These are phyloP conservation scores for Tapirus terrestris DNA, from an alignment of 2,113 vertebrate species.

Conservation along the genomic window DNA sequence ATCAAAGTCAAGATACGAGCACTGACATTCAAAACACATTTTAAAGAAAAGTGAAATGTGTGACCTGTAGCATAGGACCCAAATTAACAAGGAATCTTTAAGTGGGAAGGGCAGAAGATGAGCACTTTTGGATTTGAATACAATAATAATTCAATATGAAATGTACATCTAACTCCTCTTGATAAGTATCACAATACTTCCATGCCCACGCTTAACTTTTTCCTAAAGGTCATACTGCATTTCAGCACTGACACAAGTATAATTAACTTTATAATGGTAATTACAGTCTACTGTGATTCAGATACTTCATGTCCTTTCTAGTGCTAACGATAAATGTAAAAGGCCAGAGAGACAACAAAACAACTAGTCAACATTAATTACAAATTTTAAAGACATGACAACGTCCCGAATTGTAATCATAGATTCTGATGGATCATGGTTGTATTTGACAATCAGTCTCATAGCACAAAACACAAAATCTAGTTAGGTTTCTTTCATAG, in stretches of 20 bases:
- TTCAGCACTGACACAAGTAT: not conserved
- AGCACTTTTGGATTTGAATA: not conserved
- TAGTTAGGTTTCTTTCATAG: not conserved
- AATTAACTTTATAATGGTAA: slow-evolving; percentile 39
- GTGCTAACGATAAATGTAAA: not conserved
- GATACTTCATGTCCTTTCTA: not conserved
- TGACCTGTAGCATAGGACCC: not conserved
- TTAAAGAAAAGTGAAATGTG: not conserved
- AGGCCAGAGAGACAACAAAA: not conserved
- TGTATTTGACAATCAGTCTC: not conserved
- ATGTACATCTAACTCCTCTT: not conserved
- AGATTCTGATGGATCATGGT: not conserved
- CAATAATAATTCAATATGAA: not conserved
- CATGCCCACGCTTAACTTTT: not conserved
- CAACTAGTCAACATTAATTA: not conserved
- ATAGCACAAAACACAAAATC: slow-evolving; percentile 4
- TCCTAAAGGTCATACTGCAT: not conserved
- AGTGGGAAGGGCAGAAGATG: not conserved
- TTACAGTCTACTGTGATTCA: not conserved
- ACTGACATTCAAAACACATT: not conserved
- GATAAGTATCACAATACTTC: not conserved
- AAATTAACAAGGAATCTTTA: not conserved
- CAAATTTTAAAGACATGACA: not conserved
- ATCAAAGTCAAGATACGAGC: not conserved
- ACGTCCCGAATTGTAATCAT: not conserved